These are phyloP conservation scores for Drosophila insularis DNA, from an alignment of 1,140 invertebrate genomes.

Conservation along the genomic window DNA sequence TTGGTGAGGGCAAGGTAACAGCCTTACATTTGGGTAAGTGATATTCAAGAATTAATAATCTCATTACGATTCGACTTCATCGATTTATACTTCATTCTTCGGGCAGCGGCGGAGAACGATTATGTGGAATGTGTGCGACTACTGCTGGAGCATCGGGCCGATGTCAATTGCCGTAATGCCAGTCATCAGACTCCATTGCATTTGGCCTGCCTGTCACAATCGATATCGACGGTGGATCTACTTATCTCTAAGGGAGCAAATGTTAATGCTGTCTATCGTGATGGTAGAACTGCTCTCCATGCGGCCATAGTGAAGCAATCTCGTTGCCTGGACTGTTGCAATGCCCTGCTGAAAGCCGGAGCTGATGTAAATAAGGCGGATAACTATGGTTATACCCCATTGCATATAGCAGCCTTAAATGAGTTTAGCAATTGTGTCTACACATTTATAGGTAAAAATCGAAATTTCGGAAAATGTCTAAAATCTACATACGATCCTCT, in stretches of 20 bases:
- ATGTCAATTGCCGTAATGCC: conserved; percentile 86
- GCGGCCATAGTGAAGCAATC: conserved; percentile 90
- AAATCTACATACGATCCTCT: no score
- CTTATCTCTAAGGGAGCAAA: conserved; percentile 86
- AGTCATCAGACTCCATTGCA: conserved; percentile 90
- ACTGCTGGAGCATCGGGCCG: conserved; percentile 88
- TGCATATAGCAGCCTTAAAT: conserved; percentile 93
- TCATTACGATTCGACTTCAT: neutral
- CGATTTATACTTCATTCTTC: neutral
- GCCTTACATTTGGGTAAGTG: conserved; percentile 88
- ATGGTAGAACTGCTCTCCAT: conserved; percentile 90
- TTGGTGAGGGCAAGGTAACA: conserved; percentile 87
- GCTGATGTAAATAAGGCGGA: conserved; percentile 90
- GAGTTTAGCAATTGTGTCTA: conserved; percentile 90
- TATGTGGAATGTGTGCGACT: conserved; percentile 88
- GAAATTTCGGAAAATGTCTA: no score
- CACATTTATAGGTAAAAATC: conserved; percentile 85
- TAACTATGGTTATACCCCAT: conserved; percentile 90
- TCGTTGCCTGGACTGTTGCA: conserved; percentile 88
- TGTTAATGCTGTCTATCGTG: conserved; percentile 86
- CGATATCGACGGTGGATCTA: conserved; percentile 87
- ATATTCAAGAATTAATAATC: neutral
- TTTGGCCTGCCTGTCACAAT: conserved; percentile 89
- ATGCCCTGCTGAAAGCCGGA: conserved; percentile 86
- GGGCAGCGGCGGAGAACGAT: conserved; percentile 89